Base-by-base conservation (phyloP, 2,113 vertebrate genomes). In the Haplochromis vanheusdeni region DNA sequence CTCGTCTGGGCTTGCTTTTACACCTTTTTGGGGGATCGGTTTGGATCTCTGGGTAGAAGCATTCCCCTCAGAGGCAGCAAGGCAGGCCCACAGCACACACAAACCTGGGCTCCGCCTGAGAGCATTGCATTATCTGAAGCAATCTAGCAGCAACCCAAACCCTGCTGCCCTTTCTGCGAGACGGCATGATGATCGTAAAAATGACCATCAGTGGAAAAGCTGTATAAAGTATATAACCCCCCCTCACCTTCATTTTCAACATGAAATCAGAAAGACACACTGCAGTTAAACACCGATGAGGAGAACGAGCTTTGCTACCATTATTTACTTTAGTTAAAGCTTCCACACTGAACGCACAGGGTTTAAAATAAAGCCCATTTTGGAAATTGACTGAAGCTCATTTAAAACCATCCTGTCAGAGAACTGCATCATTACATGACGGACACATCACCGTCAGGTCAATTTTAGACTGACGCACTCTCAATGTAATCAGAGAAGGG, bases 101-200 rank as follows among this genome's bases (percentile, higher is more conserved):
- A 83, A 90, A 89, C 90, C 87, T 68, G 87, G 47, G 82, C 65
- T 82, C 45, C 12, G 70, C 91, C 89, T 84, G 83, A 87, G 79
- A 91, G 86, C 80, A 83, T 54, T 88, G 87, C 79, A 88, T 93
- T 90, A 93, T 94, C 91, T 79, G 87, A 94, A 81, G 86, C 91
- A 86, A 86, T 92, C 89, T 89, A 87, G 91, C 91, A 79, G 88
- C 58, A 81, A 47, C 79, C 49, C 5, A 80, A 86, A 85, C 82
- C 86, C 80, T 9, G 62, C 81, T 88, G 79, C 81, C 87, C 81
- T 89, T 91, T 88, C 93, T 80, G 84, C 23, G 1, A 89, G 60
- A 84, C 65, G 75, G 81, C 75, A 56, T 47, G 82, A 92, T 56
- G 70, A 81, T 79, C 60, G 60, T 73, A 83, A 90, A 90, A 89